A percentile compares a stretch with the other conserved stretches of the same genome.
Conservation (phyloP, 23 tunicate genomes). For the Diplosoma virens region DNA sequence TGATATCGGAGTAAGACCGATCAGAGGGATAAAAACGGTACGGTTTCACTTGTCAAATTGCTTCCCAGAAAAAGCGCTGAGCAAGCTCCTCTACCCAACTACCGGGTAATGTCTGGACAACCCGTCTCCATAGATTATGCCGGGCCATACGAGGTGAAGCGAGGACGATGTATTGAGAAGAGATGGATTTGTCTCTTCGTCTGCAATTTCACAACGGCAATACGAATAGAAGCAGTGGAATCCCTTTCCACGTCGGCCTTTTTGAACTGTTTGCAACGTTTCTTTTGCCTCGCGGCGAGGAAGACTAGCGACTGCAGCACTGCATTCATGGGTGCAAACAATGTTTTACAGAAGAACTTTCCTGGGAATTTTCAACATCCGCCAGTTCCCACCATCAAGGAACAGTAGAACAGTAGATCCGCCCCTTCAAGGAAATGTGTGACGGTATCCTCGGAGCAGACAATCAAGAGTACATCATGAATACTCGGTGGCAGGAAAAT, state of each 20-base stretch:
- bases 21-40: slow-evolving; percentile 2
- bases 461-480: too few relatives aligned
- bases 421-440: too few relatives aligned
- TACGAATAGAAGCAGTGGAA: not conserved
- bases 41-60: not conserved
- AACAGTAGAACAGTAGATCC: too few relatives aligned
- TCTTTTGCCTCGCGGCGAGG: not conserved
- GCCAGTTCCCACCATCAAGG: too few relatives aligned
- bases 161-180: not conserved
- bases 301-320: not conserved
- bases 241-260: not conserved
- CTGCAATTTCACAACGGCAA: not conserved
- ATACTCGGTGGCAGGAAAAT: too few relatives aligned
- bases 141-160: slow-evolving; percentile 3
- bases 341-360: not conserved
- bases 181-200: not conserved
- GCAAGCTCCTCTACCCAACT: not conserved
- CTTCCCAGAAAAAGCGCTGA: not conserved
- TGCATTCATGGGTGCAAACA: slow-evolving; percentile 1
- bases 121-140: not conserved
- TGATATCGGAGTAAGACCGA: not conserved
- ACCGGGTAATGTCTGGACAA: not conserved
- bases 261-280: not conserved
- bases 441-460: too few relatives aligned
- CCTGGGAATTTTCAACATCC: too few relatives aligned